phyloP scores from a whole-genome alignment of 2,888 invertebrate species.

The Artemia sp. region DNA sequence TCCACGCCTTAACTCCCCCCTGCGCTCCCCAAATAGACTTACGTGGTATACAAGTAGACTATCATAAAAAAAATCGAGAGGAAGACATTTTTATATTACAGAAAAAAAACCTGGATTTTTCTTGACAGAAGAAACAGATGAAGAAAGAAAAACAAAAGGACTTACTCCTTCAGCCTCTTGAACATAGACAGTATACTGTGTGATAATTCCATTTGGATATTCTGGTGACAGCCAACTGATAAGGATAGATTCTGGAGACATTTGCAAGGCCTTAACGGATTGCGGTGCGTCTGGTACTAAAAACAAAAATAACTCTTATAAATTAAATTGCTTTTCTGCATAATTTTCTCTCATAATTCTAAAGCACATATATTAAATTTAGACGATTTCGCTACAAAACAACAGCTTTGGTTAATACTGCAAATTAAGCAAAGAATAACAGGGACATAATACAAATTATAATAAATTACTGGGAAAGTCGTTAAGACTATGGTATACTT shows the following conservation, averaged over 20 bases:
- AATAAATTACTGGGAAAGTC: no score
- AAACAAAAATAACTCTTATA: conserved; percentile 25
- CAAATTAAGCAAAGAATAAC: no score
- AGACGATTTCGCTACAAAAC: neutral
- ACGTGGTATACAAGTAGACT: no score
- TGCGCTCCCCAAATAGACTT: no score
- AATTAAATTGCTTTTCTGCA: neutral
- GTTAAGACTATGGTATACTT: no score
- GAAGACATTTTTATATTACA: no score
- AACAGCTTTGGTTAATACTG: neutral
- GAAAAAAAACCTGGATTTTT: no score
- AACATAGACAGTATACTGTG: conserved; percentile 79
- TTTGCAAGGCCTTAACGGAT: conserved; percentile 77
- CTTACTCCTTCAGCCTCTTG: conserved; percentile 31
- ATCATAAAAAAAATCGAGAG: no score
- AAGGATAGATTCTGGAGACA: conserved; percentile 75
- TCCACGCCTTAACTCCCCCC: no score
- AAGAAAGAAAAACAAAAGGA: neutral
- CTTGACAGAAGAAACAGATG: no score
- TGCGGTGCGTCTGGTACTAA: conserved; percentile 81
- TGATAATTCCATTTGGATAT: conserved; percentile 79
- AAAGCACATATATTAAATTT: neutral
- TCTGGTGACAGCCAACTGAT: conserved; percentile 86
- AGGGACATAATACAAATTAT: no score
- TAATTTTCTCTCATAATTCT: neutral